Conservation (phyloP, 1,140 invertebrate species). For the Saccostrea glomerata region DNA sequence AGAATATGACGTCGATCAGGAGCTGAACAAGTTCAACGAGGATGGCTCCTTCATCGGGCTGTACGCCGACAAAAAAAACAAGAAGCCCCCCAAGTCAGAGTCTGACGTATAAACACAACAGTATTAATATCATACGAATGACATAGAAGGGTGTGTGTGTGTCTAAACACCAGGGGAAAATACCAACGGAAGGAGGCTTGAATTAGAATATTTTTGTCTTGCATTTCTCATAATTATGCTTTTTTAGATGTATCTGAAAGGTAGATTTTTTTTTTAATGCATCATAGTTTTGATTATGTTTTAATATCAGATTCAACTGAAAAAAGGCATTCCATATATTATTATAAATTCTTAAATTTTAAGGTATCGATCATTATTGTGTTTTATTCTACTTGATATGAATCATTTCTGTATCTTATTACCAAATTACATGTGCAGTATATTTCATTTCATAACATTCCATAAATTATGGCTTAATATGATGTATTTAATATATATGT, state of each 20-base stretch:
- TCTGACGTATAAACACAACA: conserved; percentile 8
- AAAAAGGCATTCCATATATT: background rate
- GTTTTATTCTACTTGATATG: background rate
- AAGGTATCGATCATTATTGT: background rate
- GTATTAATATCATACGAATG: background rate
- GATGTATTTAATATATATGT: too few relatives aligned
- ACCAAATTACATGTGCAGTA: background rate
- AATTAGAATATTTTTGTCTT: background rate
- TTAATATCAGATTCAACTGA: background rate
- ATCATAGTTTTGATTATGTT: background rate
- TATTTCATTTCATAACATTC: background rate
- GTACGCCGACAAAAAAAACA: conserved; percentile 67
- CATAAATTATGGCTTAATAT: too few relatives aligned
- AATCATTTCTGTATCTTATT: background rate
- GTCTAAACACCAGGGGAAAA: background rate
- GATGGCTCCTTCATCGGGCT: conserved; percentile 75
- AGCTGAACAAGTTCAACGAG: conserved; percentile 72
- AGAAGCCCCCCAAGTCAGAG: conserved; percentile 29
- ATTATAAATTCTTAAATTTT: background rate
- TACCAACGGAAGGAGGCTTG: background rate
- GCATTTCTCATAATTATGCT: background rate
- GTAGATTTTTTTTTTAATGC: background rate
- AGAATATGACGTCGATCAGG: conserved; percentile 69
- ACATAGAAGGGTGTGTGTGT: background rate
- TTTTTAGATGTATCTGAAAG: background rate